These are phyloP conservation scores for Oceanodroma leucorhoa DNA, from an alignment of 2,797 vertebrate genomes.

Conservation along the genomic window DNA sequence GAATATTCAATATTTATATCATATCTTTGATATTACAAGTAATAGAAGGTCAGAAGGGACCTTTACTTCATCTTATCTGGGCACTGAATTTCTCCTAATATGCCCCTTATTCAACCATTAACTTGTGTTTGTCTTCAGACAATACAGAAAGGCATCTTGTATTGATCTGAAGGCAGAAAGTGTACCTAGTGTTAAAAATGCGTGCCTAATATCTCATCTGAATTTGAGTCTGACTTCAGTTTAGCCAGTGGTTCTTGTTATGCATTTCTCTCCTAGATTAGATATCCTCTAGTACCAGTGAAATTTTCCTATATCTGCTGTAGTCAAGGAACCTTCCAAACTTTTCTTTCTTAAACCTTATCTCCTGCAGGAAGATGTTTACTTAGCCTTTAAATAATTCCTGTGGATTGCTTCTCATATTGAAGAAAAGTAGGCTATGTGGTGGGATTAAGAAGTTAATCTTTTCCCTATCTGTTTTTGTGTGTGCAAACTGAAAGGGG, in stretches of 20 bases:
- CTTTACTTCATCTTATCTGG: neutral
- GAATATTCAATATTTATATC: slow-evolving; percentile 7
- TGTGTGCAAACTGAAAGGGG: neutral
- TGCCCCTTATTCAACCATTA: neutral
- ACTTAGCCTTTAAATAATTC: neutral
- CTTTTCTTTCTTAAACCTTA: neutral
- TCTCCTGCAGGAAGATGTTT: neutral
- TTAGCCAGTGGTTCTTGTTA: neutral
- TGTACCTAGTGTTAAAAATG: neutral
- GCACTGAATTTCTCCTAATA: neutral
- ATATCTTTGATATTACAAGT: neutral
- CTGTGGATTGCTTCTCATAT: neutral
- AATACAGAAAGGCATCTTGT: neutral
- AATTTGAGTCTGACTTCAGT: neutral
- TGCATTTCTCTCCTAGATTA: neutral
- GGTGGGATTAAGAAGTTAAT: neutral
- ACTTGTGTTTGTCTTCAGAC: neutral
- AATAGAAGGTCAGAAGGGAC: neutral
- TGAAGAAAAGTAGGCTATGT: neutral
- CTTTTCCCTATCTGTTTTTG: neutral
- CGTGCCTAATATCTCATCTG: neutral
- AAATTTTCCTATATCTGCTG: neutral
- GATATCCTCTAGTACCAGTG: neutral
- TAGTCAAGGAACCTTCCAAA: neutral
- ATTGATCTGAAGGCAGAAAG: neutral